These are phyloP conservation scores for Thymelicus lineola DNA, from an alignment of 2,888 invertebrate genomes.

Conservation along the genomic window DNA sequence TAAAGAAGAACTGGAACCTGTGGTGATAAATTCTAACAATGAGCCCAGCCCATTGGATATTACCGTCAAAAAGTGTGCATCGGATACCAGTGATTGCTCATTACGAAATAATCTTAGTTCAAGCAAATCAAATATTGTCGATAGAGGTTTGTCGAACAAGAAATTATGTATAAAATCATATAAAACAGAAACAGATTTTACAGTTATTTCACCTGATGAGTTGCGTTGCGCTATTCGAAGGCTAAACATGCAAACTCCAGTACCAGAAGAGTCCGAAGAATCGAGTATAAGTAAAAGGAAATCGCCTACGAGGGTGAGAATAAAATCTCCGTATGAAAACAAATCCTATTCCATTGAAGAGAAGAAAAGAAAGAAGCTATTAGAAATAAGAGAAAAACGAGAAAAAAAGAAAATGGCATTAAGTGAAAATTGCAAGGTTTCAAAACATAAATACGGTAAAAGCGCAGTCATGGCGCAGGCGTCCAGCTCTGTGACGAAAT, in stretches of 20 bases:
- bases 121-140: background rate
- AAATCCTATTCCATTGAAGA: conserved; percentile 67
- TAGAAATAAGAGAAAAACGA: conserved; percentile 72
- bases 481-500: conserved; percentile 71
- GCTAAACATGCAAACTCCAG: conserved; percentile 56
- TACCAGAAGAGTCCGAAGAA: conserved; percentile 64
- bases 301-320: conserved; percentile 61
- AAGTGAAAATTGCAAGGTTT: conserved; percentile 64
- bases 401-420: conserved; percentile 69
- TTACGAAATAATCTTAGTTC: background rate
- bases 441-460: conserved; percentile 63
- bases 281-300: conserved; percentile 54
- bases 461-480: conserved; percentile 61
- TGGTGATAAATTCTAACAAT: background rate
- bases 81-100: conserved; percentile 2
- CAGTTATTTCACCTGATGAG: conserved; percentile 54
- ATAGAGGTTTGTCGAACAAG: background rate
- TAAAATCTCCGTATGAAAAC: conserved; percentile 79
- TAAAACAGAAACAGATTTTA: conserved; percentile 47
- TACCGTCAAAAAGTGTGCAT: background rate
- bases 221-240: conserved; percentile 59
- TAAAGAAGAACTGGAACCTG: background rate
- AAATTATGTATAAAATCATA: conserved; percentile 6
- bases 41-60: background rate
- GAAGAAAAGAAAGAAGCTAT: conserved; percentile 67